Evolutionary conservation across 2,888 invertebrate genomes (phyloP).

Genomic region (Cecidostiba fungosa): DNA sequence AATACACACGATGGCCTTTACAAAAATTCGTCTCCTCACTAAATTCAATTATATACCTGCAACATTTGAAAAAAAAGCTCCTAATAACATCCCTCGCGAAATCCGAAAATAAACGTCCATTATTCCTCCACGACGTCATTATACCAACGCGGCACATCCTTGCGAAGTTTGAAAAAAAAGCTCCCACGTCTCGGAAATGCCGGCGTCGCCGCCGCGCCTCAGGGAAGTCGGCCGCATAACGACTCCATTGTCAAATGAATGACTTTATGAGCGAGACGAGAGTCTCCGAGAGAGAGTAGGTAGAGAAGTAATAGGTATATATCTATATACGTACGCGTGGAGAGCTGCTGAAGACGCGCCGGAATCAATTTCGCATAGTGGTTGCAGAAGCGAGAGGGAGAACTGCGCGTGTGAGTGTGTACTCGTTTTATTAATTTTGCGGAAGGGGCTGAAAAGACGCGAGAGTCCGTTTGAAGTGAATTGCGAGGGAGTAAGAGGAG

Average conservation of each 20-base stretch:
- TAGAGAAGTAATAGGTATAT: background rate
- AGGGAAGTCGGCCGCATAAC: background rate
- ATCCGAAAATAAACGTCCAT: slow-evolving; percentile 30
- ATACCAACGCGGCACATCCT: background rate
- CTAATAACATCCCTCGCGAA: background rate
- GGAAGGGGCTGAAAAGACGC: background rate
- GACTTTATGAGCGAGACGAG: slow-evolving; percentile 11
- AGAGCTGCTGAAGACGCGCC: background rate
- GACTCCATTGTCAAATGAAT: slow-evolving; percentile 37
- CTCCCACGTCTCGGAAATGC: background rate
- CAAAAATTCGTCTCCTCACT: background rate
- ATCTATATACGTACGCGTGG: background rate
- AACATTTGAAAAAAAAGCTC: background rate
- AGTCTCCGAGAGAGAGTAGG: background rate
- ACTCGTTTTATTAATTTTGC: slow-evolving; percentile 8
- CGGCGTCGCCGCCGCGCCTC: background rate
- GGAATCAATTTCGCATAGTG: slow-evolving; percentile 39
- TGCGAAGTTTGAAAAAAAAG: background rate
- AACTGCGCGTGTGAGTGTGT: background rate
- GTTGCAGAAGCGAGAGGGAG: background rate
- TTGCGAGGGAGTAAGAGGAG: background rate
- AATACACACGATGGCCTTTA: no score
- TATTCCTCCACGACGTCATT: background rate
- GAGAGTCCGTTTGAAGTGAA: background rate
- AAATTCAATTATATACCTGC: background rate